Evolutionary conservation across 2,797 vertebrate species (phyloP), one percentile per base, ranked within the genome.

Genomic region (Takifugu ocellatus): DNA sequence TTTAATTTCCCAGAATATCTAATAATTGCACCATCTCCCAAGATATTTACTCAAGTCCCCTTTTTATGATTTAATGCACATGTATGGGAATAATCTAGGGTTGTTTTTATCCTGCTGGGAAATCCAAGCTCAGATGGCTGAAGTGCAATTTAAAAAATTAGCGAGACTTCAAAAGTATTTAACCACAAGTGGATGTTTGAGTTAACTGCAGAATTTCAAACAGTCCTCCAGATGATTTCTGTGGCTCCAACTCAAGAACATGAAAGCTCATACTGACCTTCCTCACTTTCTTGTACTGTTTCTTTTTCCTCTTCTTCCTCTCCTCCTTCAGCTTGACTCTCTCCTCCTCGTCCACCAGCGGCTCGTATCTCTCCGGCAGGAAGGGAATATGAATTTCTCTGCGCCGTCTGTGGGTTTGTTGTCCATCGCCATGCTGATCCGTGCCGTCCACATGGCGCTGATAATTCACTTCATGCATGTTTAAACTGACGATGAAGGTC

Each of bases 261-360:
- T 4, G 2, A 39, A 39, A 14, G 12, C 12, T 6, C 1, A 6
- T 8, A 85, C 82, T 33, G 70, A 97, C 95, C 94, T 96, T 95
- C 68, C 88, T 90, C 7, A 92, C 93, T 83, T 93, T 95, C 79
- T 92, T 90, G 68, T 86, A 87, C 66, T 83, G 93, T 68, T 92
- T 90, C 61, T 91, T 91, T 77, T 80, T 91, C 52, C 63, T 84
- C 33, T 70, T 84, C 58, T 84, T 87, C 66, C 70, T 88, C 66
- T 88, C 86, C n/a, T 87, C 84, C 54, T 77, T 77, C 5, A 53
- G 55, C 52, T 33, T 66, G 56, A 63, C 78, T 11, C 42, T 52
- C 7, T 45, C 68, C 8, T 81, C 75, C 4, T 83, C 77, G 3
- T 91, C 88, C 0, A 70, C 50, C 75, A 95, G 79, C 0, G 82